Percentiles rank a stretch among this genome's conserved stretches.
Evolutionary conservation across 2,113 vertebrate genomes (phyloP).

Genomic region (Scomber colias): DNA sequence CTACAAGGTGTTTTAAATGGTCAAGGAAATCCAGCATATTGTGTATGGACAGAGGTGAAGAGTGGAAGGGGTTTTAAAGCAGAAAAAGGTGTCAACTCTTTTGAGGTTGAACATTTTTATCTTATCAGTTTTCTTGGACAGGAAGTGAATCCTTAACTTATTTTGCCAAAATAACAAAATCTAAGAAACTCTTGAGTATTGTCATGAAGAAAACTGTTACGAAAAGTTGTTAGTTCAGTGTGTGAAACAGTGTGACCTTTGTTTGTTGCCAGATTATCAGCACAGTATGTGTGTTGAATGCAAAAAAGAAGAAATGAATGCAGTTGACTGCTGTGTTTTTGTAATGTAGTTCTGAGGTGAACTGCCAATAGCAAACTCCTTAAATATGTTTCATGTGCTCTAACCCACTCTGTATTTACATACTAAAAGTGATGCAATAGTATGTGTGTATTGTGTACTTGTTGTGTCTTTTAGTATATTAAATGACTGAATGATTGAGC

Average conservation of each 20-base stretch:
- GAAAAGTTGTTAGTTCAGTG: conserved; percentile 21
- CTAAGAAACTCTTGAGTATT: not conserved
- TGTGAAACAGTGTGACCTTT: conserved; percentile 41
- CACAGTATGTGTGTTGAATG: conserved; percentile 18
- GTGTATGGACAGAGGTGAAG: conserved; percentile 11
- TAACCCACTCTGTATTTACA: conserved; percentile 30
- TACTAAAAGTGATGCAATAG: conserved; percentile 28
- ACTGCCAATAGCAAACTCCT: conserved; percentile 28
- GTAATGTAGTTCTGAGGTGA: conserved; percentile 24
- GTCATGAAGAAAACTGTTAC: conserved; percentile 5
- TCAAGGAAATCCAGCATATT: not conserved
- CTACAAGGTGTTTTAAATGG: conserved; percentile 14
- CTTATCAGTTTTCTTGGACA: conserved; percentile 7
- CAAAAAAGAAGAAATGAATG: conserved; percentile 25
- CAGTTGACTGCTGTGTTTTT: conserved; percentile 41
- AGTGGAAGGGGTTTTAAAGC: not conserved
- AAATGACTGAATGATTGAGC: not conserved
- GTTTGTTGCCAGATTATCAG: conserved; percentile 8
- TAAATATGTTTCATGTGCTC: conserved; percentile 18
- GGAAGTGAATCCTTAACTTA: conserved; percentile 44
- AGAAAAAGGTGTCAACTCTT: conserved; percentile 19
- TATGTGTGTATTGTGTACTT: conserved; percentile 22
- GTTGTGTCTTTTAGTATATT: conserved; percentile 18
- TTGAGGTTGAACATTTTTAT: conserved; percentile 27
- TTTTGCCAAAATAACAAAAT: conserved; percentile 54